These are phyloP conservation scores for Amphipyra tragopoginis DNA, from an alignment of 2,888 invertebrate genomes.

Conservation along the genomic window DNA sequence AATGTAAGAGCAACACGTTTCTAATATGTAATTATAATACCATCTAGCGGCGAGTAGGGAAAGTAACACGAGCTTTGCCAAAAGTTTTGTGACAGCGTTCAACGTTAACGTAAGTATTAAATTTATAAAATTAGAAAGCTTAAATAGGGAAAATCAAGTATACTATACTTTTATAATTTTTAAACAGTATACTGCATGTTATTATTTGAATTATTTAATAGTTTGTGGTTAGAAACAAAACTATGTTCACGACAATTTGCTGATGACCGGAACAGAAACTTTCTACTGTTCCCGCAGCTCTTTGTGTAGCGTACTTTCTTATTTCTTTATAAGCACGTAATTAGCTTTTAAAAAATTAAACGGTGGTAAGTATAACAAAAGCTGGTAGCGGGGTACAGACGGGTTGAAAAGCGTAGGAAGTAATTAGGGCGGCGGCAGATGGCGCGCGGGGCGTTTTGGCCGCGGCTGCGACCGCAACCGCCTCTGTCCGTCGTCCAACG, in stretches of 20 bases:
- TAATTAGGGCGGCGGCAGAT: slow-evolving; percentile 84
- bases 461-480: slow-evolving; percentile 60
- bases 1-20: slow-evolving; percentile 1
- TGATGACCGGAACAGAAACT: slow-evolving; percentile 73
- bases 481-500: slow-evolving; percentile 20
- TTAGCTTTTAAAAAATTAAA: slow-evolving; percentile 81
- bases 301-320: slow-evolving; percentile 85
- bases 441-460: slow-evolving; percentile 71
- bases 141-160: background rate
- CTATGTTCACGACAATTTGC: slow-evolving; percentile 82
- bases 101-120: background rate
- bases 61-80: slow-evolving; percentile 35
- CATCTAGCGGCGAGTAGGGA: slow-evolving; percentile 80
- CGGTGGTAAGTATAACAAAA: slow-evolving; percentile 74
- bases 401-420: slow-evolving; percentile 83
- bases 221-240: slow-evolving; percentile 77
- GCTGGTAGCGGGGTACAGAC: slow-evolving; percentile 66
- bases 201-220: slow-evolving; percentile 52
- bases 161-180: background rate
- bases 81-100: slow-evolving; percentile 21
- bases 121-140: slow-evolving; percentile 14
- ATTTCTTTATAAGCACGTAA: slow-evolving; percentile 79
- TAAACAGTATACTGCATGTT: background rate
- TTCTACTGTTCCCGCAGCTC: slow-evolving; percentile 72
- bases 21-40: slow-evolving; percentile 56